Percentiles rank a stretch among this genome's conserved stretches.
These are phyloP conservation scores for Acleris sparsana DNA, from an alignment of 2,888 invertebrate genomes.

Conservation along the genomic window DNA sequence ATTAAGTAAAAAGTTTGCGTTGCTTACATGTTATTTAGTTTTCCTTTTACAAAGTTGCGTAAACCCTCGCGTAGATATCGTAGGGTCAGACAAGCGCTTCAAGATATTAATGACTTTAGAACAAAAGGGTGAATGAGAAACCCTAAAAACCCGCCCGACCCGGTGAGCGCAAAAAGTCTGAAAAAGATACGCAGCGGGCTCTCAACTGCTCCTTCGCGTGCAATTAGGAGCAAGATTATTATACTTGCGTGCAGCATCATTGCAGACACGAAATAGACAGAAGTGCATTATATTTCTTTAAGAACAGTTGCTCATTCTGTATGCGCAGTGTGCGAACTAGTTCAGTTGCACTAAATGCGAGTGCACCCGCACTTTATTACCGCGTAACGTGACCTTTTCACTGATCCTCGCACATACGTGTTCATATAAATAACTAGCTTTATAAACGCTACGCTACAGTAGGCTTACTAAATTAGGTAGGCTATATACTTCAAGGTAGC, in stretches of 20 bases:
- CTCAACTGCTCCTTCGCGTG: slow-evolving; percentile 2
- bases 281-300: slow-evolving; percentile 20
- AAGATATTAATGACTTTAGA: slow-evolving; percentile 27
- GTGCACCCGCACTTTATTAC: slow-evolving; percentile 12
- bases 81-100: neutral
- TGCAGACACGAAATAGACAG: slow-evolving; percentile 13
- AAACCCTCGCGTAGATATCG: too few species aligned
- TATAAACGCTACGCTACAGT: too few species aligned
- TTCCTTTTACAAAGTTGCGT: too few species aligned
- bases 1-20: too few species aligned
- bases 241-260: slow-evolving; percentile 15
- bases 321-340: slow-evolving; percentile 14
- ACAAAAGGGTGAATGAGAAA: slow-evolving; percentile 32
- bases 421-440: neutral
- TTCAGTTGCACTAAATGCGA: slow-evolving; percentile 22
- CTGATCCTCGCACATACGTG: slow-evolving; percentile 1
- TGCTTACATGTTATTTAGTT: too few species aligned
- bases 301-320: slow-evolving; percentile 14
- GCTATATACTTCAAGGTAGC: too few species aligned
- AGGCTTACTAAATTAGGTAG: too few species aligned
- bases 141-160: slow-evolving; percentile 7
- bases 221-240: slow-evolving; percentile 9
- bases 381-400: slow-evolving; percentile 5
- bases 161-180: neutral
- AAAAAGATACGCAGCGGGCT: slow-evolving; percentile 4